phyloP scores from a whole-genome alignment of 1,140 invertebrate genomes.

The Melipona quadrifasciata region DNA sequence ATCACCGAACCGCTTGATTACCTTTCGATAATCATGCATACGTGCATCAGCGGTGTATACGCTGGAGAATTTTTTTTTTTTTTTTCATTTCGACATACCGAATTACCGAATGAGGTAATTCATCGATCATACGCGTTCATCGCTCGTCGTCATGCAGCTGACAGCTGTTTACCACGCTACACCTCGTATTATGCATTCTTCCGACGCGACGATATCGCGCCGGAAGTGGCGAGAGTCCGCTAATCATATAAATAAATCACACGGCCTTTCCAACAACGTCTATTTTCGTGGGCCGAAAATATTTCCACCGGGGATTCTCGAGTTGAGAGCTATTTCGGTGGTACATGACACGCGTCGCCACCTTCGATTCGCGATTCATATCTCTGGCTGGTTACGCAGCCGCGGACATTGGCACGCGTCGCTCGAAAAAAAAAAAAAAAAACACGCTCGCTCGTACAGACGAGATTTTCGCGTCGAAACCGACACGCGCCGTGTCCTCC shows the following conservation, averaged over 20 bases:
- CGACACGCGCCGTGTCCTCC: background rate
- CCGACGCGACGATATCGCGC: background rate
- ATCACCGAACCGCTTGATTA: no score
- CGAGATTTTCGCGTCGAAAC: background rate
- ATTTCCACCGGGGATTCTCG: constrained; percentile 3
- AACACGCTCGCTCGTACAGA: background rate
- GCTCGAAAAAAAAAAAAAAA: no score
- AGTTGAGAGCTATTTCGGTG: constrained; percentile 4
- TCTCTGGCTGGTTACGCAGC: background rate
- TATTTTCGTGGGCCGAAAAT: constrained; percentile 12
- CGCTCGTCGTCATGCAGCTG: background rate
- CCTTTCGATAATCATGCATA: background rate
- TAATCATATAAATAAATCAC: constrained; percentile 41
- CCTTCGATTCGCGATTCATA: constrained; percentile 29
- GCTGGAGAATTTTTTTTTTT: background rate
- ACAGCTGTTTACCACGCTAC: constrained; percentile 11
- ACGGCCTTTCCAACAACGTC: constrained; percentile 22
- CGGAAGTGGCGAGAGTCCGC: background rate
- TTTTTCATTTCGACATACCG: background rate
- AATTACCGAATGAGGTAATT: no score
- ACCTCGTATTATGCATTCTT: constrained; percentile 3
- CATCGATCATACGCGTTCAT: background rate
- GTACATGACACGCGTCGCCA: background rate
- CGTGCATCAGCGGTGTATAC: no score
- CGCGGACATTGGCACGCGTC: background rate